A percentile compares a stretch with the other conserved stretches of the same genome.
Conservation (phyloP, 2,888 invertebrate species). For the Mythimna albipuncta region DNA sequence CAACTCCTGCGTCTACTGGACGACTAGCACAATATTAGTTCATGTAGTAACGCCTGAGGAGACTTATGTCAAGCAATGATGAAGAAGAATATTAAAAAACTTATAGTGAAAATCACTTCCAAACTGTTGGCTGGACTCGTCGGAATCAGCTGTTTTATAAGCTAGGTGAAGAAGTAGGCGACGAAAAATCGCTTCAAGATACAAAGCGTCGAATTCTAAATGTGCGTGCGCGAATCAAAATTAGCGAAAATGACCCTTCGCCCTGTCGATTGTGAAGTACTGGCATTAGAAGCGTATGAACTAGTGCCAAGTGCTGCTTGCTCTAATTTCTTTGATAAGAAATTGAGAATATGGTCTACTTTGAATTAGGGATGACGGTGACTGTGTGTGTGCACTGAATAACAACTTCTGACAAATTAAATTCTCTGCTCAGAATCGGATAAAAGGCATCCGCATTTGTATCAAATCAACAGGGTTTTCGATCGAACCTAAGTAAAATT, state of each 20-base stretch:
- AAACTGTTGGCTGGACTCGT: not conserved
- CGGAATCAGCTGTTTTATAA: not conserved
- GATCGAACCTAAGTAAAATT: not conserved
- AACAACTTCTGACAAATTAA: not conserved
- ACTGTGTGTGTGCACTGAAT: no score
- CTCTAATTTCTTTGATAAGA: conserved; percentile 23
- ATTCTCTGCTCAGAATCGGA: not conserved
- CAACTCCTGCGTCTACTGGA: not conserved
- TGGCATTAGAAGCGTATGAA: conserved; percentile 34
- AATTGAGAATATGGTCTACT: conserved; percentile 16
- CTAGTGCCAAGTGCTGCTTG: conserved; percentile 44
- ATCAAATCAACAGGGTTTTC: not conserved
- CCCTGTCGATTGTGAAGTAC: conserved; percentile 41
- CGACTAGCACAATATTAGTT: not conserved
- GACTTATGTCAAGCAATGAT: not conserved
- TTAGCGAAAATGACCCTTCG: conserved; percentile 17
- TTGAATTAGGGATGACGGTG: not conserved
- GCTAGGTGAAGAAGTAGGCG: not conserved
- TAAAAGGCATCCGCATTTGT: not conserved
- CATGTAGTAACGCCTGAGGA: not conserved
- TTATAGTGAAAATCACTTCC: not conserved
- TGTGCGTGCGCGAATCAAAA: conserved; percentile 4
- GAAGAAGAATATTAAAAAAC: not conserved
- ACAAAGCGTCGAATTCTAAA: not conserved
- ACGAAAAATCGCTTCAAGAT: not conserved